phyloP scores from a whole-genome alignment of 2,797 vertebrate genomes.

The Myoxocephalus aenaeus region DNA sequence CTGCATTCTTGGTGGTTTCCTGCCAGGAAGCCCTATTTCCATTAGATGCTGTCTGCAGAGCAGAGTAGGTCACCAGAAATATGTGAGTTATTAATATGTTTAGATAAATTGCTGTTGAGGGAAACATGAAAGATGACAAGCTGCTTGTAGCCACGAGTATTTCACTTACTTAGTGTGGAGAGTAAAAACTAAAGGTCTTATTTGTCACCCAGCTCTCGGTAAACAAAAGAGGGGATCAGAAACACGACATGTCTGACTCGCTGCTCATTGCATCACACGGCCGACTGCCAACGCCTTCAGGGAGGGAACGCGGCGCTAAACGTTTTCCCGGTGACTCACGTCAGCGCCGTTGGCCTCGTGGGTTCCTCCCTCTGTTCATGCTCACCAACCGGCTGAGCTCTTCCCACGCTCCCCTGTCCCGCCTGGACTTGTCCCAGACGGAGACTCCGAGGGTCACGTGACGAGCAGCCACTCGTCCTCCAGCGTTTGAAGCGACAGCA shows the following conservation, averaged over 20 bases:
- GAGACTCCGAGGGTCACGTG: not conserved
- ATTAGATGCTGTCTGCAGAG: not conserved
- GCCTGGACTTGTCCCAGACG: constrained; percentile 31
- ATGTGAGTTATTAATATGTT: not conserved
- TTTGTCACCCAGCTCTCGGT: not conserved
- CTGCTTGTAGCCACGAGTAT: not conserved
- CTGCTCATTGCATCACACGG: no score
- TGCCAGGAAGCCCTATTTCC: constrained; percentile 3
- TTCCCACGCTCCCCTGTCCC: constrained; percentile 50
- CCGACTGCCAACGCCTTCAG: not conserved
- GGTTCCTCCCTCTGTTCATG: not conserved
- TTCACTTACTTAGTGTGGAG: no score
- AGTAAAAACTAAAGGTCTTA: not conserved
- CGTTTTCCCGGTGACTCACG: not conserved
- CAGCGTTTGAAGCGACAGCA: not conserved
- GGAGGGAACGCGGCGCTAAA: not conserved
- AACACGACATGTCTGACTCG: not conserved
- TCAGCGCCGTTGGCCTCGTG: not conserved
- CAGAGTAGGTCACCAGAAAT: not conserved
- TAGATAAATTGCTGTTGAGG: not conserved
- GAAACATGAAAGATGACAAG: not conserved
- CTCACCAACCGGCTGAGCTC: not conserved
- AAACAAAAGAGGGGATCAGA: not conserved
- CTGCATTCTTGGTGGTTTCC: not conserved
- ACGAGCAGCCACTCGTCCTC: no score